Base-by-base conservation (phyloP, 2,888 invertebrate genomes). In the Craniophora ligustri region DNA sequence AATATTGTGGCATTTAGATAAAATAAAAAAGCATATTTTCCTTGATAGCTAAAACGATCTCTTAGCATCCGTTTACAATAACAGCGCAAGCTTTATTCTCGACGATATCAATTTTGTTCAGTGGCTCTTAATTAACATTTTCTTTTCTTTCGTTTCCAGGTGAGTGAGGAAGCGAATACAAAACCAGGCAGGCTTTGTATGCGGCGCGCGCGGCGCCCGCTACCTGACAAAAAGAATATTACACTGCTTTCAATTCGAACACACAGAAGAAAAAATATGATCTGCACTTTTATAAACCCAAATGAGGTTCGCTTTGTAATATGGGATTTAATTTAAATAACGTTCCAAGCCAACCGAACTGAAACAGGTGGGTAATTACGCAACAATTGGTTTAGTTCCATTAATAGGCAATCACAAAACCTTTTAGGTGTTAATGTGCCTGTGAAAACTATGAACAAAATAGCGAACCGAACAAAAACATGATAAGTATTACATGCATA, bases 51-150 rank as follows among this genome's bases (percentile, higher is more conserved):
- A 74, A 64, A 79, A 82, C 73, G 76, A 82, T 83, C 84, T 80
- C 81, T 81, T 81, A 68, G 83, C 81, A 84, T 88, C 86, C 85
- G 82, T 82, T 89, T 85, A 89, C 84, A 92, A 91, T 88, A 87
- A 86, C 80, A 78, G 78, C 81, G 74, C 82, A 78, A 85, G 81
- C 84, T 84, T 82, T 83, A 85, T 87, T 87, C 85, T 78, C 84
- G 78, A 84, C 85, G 86, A 88, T 90, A 92, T 92, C 90, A 89
- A 88, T 91, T 89, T 90, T 88, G 84, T 84, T 89, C 92, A 90
- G 88, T 89, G 87, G 84, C 86, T 92, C 86, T 92, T 93, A 92
- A 93, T 93, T 93, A 93, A 93, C 90, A 88, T 91, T 91, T 90
- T 88, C 89, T 90, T 92, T 92, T 92, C 91, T 92, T 91, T 91